phyloP scores from a whole-genome alignment of 2,797 vertebrate species.

The Philypnodon macrostomus region DNA sequence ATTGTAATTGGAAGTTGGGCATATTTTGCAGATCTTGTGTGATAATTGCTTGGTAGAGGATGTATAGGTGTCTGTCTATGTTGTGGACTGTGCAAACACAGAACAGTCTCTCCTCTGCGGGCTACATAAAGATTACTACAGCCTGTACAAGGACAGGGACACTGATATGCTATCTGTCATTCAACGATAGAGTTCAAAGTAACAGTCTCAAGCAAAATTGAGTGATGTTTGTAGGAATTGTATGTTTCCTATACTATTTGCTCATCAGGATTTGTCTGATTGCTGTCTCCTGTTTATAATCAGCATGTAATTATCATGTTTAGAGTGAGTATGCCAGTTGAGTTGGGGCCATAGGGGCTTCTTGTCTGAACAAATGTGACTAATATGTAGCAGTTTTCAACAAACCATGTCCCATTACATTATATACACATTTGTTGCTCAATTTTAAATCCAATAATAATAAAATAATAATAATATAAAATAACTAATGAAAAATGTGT shows the following conservation, averaged over 20 bases:
- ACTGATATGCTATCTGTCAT: constrained; percentile 45
- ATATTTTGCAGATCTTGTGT: background rate
- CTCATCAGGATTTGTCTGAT: no score
- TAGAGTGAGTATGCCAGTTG: no score
- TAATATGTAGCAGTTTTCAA: no score
- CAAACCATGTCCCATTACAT: no score
- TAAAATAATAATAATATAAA: no score
- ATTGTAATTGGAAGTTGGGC: constrained; percentile 3
- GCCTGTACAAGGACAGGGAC: constrained; percentile 17
- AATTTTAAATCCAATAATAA: no score
- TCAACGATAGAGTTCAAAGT: constrained; percentile 50
- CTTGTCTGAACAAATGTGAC: no score
- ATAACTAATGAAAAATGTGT: no score
- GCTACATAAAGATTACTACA: constrained; percentile 11
- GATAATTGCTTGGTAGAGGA: background rate
- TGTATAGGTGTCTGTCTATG: background rate
- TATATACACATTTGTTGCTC: no score
- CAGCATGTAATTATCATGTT: background rate
- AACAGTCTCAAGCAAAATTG: constrained; percentile 12
- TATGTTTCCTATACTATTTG: background rate
- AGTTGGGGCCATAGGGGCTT: no score
- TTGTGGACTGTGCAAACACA: no score
- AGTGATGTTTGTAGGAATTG: background rate
- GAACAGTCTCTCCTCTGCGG: constrained; percentile 9
- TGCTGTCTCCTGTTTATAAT: no score